Conservation (phyloP, 2,113 vertebrate genomes). For the Oryzias melastigma region DNA sequence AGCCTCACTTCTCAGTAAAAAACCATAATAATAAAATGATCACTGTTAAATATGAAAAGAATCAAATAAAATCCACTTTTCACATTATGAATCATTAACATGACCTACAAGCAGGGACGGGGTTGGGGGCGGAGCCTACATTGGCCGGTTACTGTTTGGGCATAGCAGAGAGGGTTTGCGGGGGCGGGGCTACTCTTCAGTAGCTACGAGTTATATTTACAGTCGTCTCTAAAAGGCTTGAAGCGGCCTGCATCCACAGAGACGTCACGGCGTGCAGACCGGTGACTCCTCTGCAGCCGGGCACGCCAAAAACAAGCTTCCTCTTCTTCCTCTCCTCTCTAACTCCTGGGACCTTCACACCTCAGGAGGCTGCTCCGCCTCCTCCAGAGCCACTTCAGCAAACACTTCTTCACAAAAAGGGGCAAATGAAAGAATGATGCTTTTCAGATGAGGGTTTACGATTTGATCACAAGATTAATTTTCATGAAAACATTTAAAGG, state of each 20-base stretch:
- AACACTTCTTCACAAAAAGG: no score
- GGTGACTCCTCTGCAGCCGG: background rate
- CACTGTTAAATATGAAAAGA: slow-evolving; percentile 15
- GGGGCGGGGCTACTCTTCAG: background rate
- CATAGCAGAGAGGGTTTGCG: slow-evolving; percentile 6
- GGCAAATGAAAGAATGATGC: no score
- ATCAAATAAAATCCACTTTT: slow-evolving; percentile 49
- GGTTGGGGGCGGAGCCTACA: background rate
- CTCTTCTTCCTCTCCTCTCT: background rate
- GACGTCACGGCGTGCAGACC: background rate
- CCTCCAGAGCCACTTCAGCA: no score
- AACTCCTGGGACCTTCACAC: background rate
- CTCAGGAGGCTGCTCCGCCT: no score
- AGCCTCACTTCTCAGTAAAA: slow-evolving; percentile 22
- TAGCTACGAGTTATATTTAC: background rate
- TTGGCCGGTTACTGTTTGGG: background rate
- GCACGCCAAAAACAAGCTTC: background rate
- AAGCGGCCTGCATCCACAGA: background rate
- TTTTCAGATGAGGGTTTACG: no score
- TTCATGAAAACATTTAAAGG: background rate
- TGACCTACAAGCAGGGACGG: slow-evolving; percentile 6
- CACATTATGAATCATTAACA: slow-evolving; percentile 32
- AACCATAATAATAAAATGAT: slow-evolving; percentile 31
- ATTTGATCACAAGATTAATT: background rate
- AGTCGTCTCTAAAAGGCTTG: background rate